Conservation (phyloP, 2,888 invertebrate genomes). For the Onthophagus sagittarius region DNA sequence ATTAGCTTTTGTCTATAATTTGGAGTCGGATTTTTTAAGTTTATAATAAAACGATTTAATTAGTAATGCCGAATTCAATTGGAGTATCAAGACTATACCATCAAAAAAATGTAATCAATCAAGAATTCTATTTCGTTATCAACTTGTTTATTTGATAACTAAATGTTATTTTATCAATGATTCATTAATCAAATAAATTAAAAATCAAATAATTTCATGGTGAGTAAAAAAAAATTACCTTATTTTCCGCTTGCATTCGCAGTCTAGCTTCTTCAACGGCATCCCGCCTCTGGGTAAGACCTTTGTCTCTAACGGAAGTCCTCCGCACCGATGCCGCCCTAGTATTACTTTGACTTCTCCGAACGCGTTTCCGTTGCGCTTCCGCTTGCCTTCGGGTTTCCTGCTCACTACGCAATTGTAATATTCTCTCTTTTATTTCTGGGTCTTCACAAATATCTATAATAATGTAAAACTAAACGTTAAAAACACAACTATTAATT, state of each 20-base stretch:
- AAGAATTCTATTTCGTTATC: background rate
- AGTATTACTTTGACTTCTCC: conserved; percentile 71
- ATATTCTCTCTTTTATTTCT: conserved; percentile 85
- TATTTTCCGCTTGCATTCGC: conserved; percentile 54
- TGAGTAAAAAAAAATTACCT: conserved; percentile 24
- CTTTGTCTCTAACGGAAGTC: conserved; percentile 90
- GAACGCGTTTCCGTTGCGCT: conserved; percentile 60
- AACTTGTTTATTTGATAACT: background rate
- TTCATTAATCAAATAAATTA: background rate
- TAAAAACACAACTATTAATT: background rate
- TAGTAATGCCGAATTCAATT: no score
- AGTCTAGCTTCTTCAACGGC: conserved; percentile 88
- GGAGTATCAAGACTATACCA: no score
- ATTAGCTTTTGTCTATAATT: no score
- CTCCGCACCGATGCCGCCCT: conserved; percentile 90
- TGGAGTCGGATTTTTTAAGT: no score
- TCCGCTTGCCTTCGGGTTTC: conserved; percentile 68
- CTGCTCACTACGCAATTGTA: conserved; percentile 85
- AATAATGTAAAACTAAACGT: conserved; percentile 5
- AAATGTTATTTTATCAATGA: background rate
- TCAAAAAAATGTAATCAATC: no score
- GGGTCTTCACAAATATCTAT: conserved; percentile 94
- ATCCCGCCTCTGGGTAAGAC: conserved; percentile 88
- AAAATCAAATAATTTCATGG: background rate
- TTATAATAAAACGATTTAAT: no score